Percentiles rank a stretch among this genome's conserved stretches.
Evolutionary conservation across 1,140 invertebrate genomes (phyloP).

Genomic region (Parapsyche elsis): DNA sequence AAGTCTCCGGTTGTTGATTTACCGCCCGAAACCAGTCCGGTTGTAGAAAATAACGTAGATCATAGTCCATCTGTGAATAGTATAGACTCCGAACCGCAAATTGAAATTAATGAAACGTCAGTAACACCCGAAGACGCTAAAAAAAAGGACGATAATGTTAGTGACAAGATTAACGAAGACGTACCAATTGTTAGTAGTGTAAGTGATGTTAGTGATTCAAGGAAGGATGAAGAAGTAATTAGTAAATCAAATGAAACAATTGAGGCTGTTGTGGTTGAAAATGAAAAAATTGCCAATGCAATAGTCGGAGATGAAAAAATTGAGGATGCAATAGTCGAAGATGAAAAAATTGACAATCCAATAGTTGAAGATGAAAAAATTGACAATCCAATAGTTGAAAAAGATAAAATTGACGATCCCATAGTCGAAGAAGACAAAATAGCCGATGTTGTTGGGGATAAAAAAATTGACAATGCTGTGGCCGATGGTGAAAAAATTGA

Average conservation of each 20-base stretch:
- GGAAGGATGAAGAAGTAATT: neutral
- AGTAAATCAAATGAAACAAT: neutral
- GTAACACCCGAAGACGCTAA: neutral
- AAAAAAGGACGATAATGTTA: neutral
- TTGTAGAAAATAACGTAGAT: slow-evolving; percentile 41
- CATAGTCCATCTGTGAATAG: slow-evolving; percentile 23
- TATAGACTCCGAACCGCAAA: slow-evolving; percentile 32
- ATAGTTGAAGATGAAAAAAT: slow-evolving; percentile 12
- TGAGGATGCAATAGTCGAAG: slow-evolving; percentile 38
- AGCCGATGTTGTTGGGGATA: neutral
- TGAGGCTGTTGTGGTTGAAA: neutral
- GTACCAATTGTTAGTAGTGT: neutral
- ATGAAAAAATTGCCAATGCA: neutral
- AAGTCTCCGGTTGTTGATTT: neutral
- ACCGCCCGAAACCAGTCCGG: neutral
- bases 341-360: slow-evolving; percentile 55
- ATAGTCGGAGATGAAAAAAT: neutral
- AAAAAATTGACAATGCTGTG: neutral
- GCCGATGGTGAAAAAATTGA: neutral
- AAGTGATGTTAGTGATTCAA: neutral
- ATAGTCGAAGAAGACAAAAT: neutral
- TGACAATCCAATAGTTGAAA: neutral
- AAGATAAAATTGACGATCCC: neutral
- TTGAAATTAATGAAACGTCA: slow-evolving; percentile 1
- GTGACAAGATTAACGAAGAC: neutral